These are phyloP conservation scores for Chrysolina americana DNA, from an alignment of 2,888 invertebrate genomes.

Conservation along the genomic window DNA sequence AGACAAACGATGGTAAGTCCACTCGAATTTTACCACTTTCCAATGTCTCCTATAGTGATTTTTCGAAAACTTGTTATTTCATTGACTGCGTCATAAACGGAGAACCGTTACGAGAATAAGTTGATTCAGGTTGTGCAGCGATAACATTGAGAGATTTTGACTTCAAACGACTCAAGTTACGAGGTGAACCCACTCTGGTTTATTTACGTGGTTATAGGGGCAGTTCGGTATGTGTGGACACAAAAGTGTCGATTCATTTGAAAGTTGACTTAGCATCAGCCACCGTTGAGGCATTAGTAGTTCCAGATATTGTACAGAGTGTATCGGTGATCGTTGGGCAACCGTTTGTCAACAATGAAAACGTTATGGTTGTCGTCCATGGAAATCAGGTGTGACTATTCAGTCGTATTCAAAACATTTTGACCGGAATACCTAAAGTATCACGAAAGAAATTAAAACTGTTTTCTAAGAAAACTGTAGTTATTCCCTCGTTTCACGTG, in stretches of 20 bases:
- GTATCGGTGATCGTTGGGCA: too few relatives aligned
- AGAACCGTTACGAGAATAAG: too few relatives aligned
- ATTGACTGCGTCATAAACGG: too few relatives aligned
- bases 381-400: too few relatives aligned
- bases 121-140: too few relatives aligned
- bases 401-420: conserved; percentile 48
- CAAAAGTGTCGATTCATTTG: conserved; percentile 32
- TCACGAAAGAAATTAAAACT: conserved; percentile 28
- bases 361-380: too few relatives aligned
- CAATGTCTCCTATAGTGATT: neutral
- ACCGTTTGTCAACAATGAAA: too few relatives aligned
- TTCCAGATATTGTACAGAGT: conserved; percentile 46
- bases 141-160: too few relatives aligned
- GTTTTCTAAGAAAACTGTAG: conserved; percentile 31
- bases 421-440: neutral
- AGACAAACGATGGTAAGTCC: conserved; percentile 33
- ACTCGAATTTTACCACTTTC: too few relatives aligned
- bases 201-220: conserved; percentile 38
- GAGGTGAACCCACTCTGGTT: conserved; percentile 10
- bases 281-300: conserved; percentile 43
- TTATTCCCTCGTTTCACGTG: too few relatives aligned
- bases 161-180: neutral
- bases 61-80: conserved; percentile 21
- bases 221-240: conserved; percentile 7
- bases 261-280: conserved; percentile 38